Base-by-base conservation (phyloP, 2,888 invertebrate species). In the Dryocosmus kuriphilus region DNA sequence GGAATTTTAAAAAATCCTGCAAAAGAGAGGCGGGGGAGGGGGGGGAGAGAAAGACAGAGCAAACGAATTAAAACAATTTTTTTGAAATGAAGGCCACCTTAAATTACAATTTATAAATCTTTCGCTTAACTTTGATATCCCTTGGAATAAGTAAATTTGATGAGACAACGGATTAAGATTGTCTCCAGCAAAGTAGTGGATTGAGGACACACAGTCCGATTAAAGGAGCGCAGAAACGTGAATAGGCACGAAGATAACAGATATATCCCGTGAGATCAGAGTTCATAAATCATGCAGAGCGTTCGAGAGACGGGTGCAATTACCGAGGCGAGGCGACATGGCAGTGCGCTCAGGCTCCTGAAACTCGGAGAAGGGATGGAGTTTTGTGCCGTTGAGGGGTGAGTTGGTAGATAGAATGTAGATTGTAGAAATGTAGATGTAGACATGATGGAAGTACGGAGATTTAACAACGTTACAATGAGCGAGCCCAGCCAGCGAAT, bases 391-490 rank as follows among this genome's bases (percentile, higher is more conserved):
- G 78, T 77, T 65, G 77, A 55, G 60, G 61, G 57, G 79, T 27
- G 11, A 14, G 61, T 46, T 55, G 30, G 57, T 16, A 16, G 14
- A 41, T 14, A 60, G 74, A 57, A 55, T 55, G 74, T 57, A 57
- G 74, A 60, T 62, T 62, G 62, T 30, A 51, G 51, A 57, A 57
- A 35, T 46, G 76, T 65, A 74, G 78, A 77, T 81, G 83, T 83
- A 87, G 84, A 87, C 88, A 82, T 88, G 88, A 89, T 89, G 87
- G 89, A 90, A 88, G 86, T 86, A 86, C 85, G 82, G 88, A 88
- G 88, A 89, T 88, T 89, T 89, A 89, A 90, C 89, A 90, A 89
- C 88, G 90, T 89, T 89, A 87, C 88, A 89, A 89, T 89, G 86
- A 88, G 87, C 86, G 87, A 86, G 84, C 85, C 77, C 77, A 80